Conservation (phyloP, 2,888 invertebrate species). For the Drosophila neotestacea region DNA sequence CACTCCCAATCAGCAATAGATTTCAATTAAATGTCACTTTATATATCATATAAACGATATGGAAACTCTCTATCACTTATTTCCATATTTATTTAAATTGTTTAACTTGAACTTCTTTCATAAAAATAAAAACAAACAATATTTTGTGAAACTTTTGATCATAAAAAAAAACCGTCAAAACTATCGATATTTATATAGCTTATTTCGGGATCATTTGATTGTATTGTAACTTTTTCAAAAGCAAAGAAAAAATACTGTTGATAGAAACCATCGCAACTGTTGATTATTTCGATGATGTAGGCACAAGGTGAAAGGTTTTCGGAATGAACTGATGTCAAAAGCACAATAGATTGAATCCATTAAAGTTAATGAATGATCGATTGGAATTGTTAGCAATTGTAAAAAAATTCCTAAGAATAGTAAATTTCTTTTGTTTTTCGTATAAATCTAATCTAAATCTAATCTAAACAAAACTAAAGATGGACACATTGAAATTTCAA, state of each 20-base stretch:
- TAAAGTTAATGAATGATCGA: not conserved
- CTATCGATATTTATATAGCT: not conserved
- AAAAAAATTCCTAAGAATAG: too few species aligned
- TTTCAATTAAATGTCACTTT: not conserved
- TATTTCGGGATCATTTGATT: not conserved
- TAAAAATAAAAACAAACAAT: not conserved
- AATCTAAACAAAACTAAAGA: not conserved
- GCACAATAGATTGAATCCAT: not conserved
- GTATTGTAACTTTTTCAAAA: not conserved
- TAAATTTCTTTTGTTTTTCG: not conserved
- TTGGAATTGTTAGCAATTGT: not conserved
- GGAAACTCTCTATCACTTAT: not conserved
- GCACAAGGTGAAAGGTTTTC: not conserved
- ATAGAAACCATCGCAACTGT: not conserved
- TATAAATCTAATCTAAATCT: not conserved
- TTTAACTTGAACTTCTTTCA: too few species aligned
- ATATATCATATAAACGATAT: not conserved
- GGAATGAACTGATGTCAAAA: not conserved
- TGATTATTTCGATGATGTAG: not conserved
- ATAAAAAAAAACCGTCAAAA: not conserved
- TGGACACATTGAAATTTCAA: slow-evolving; percentile 2
- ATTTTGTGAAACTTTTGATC: not conserved
- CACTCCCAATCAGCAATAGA: too few species aligned
- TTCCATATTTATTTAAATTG: not conserved
- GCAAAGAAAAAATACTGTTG: not conserved